Percentiles rank a stretch among this genome's conserved stretches.
These are phyloP conservation scores for Nasonia longicornis DNA, from an alignment of 1,140 invertebrate species.

Conservation along the genomic window DNA sequence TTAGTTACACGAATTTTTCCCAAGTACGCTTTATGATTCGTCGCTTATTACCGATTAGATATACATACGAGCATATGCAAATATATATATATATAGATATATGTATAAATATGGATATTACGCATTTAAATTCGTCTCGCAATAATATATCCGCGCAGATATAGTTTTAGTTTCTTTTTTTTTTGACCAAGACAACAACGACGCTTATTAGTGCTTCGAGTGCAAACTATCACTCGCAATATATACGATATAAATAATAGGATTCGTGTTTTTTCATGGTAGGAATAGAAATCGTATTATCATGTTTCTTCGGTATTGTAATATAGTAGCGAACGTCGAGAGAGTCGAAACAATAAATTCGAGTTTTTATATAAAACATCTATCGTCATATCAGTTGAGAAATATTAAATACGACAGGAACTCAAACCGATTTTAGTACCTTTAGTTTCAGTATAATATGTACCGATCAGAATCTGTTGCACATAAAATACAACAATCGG, in stretches of 20 bases:
- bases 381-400: neutral
- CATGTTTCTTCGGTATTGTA: neutral
- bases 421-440: conserved; percentile 39
- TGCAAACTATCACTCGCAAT: neutral
- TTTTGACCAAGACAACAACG: conserved; percentile 25
- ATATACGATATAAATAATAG: conserved; percentile 9
- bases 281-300: conserved; percentile 16
- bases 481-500: neutral
- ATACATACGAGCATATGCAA: neutral
- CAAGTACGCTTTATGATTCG: neutral
- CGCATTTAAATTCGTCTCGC: neutral
- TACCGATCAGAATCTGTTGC: conserved; percentile 6
- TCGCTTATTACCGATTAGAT: conserved; percentile 16
- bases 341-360: neutral
- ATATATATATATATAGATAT: conserved; percentile 22
- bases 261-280: conserved; percentile 11
- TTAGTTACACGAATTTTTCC: conserved; percentile 14
- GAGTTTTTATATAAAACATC: neutral
- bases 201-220: conserved; percentile 14
- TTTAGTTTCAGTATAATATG: neutral
- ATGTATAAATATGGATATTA: conserved; percentile 30
- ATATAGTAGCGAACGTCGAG: neutral
- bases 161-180: conserved; percentile 5
- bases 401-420: conserved; percentile 33
- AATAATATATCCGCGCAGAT: conserved; percentile 27